Percentiles rank a stretch among this genome's conserved stretches.
These are phyloP conservation scores for Agelas oroides DNA, from an alignment of 37 sponge, comb jelly and placozoan species.

Conservation along the genomic window DNA sequence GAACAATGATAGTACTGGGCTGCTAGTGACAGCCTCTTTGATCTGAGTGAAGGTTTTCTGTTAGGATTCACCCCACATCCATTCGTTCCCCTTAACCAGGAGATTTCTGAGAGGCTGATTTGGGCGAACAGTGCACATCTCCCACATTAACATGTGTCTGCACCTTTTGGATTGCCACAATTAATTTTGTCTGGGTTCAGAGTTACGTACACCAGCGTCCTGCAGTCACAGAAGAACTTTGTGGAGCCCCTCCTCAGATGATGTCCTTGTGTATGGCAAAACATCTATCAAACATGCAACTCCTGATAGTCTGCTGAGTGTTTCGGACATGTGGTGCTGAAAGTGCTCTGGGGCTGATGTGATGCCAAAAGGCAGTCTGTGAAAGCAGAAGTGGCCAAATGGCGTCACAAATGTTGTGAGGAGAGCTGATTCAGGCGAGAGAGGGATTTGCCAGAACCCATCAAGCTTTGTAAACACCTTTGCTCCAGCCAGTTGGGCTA, in stretches of 20 bases:
- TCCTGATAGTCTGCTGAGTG: too few species aligned
- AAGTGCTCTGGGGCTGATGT: slow-evolving; percentile 52
- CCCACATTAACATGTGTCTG: too few species aligned
- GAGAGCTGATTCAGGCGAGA: slow-evolving; percentile 26
- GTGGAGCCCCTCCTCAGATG: too few species aligned
- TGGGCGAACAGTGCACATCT: too few species aligned
- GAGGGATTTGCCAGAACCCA: slow-evolving; percentile 67
- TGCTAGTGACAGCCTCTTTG: neutral
- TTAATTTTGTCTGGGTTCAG: too few species aligned
- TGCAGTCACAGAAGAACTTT: too few species aligned
- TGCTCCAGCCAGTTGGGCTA: slow-evolving; percentile 41
- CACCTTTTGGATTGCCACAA: too few species aligned
- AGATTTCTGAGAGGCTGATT: neutral
- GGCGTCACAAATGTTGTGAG: slow-evolving; percentile 63
- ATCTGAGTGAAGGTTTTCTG: neutral
- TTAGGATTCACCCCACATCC: neutral
- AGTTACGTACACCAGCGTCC: too few species aligned
- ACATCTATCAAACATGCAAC: slow-evolving; percentile 52
- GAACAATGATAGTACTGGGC: neutral
- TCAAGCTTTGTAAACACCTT: slow-evolving; percentile 51
- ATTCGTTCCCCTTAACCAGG: neutral
- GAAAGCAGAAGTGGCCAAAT: slow-evolving; percentile 51
- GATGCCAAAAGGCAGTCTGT: slow-evolving; percentile 49
- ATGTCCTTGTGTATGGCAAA: slow-evolving; percentile 22
- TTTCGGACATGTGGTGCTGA: slow-evolving; percentile 36